Conservation (phyloP, 2,113 vertebrate species). For the Glaucomys volans region DNA sequence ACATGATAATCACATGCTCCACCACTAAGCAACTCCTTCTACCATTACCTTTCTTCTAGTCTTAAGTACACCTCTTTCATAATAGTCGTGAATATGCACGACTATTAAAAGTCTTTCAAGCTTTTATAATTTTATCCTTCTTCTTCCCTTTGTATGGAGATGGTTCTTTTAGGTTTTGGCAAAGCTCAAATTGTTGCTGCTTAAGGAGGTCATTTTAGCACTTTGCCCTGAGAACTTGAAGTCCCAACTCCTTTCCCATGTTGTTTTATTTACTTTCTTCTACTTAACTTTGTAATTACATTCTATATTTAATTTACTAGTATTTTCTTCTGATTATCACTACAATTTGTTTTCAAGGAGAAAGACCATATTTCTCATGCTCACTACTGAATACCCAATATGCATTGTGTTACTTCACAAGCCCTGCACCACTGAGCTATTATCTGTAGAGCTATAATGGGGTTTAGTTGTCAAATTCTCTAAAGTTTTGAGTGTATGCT, state of each 20-base stretch:
- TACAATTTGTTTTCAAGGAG: background rate
- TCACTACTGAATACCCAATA: background rate
- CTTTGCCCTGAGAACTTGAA: background rate
- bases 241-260: too few species aligned
- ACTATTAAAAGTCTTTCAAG: too few species aligned
- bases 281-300: background rate
- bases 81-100: background rate
- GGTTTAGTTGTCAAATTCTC: background rate
- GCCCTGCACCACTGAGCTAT: background rate
- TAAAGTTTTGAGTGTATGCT: background rate
- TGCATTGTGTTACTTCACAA: background rate
- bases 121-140: background rate
- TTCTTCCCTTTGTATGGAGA: background rate
- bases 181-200: background rate
- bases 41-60: background rate
- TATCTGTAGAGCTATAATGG: background rate
- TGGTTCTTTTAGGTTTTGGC: background rate
- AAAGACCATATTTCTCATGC: background rate
- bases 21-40: background rate
- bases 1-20: too few species aligned
- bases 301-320: background rate
- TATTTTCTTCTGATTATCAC: background rate
- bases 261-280: constrained; percentile 15
- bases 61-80: background rate
- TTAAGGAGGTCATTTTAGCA: background rate